These are phyloP conservation scores for Ptiloglossa arizonensis DNA, from an alignment of 1,140 invertebrate genomes.

Conservation along the genomic window DNA sequence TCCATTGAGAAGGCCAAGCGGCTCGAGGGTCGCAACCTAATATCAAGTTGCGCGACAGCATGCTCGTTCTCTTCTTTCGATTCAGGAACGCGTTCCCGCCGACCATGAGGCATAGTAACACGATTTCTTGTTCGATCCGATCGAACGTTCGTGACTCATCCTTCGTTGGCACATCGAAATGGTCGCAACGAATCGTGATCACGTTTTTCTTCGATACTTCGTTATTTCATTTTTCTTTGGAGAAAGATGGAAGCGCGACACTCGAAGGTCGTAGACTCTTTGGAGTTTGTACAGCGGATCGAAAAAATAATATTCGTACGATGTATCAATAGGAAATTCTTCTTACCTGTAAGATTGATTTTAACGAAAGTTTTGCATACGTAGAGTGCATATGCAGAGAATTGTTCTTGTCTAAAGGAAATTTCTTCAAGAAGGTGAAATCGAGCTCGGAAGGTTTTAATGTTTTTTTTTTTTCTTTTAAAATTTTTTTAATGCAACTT, in stretches of 20 bases:
- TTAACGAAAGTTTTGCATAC: too few relatives aligned
- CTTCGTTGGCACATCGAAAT: slow-evolving; percentile 38
- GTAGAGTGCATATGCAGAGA: too few relatives aligned
- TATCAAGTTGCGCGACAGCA: slow-evolving; percentile 34
- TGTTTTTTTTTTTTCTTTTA: too few relatives aligned
- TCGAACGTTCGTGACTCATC: slow-evolving; percentile 38
- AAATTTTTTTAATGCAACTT: too few relatives aligned
- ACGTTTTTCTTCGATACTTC: neutral
- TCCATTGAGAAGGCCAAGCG: slow-evolving; percentile 29
- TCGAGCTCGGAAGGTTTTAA: too few relatives aligned
- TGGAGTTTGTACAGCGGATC: too few relatives aligned
- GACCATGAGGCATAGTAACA: slow-evolving; percentile 42
- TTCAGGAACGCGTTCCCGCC: slow-evolving; percentile 24
- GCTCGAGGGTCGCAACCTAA: neutral
- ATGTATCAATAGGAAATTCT: too few relatives aligned
- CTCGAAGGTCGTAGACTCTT: too few relatives aligned
- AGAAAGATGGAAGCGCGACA: neutral
- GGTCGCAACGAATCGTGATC: neutral
- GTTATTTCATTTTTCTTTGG: neutral
- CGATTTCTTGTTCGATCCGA: slow-evolving; percentile 38
- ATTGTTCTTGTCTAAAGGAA: too few relatives aligned
- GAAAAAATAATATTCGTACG: too few relatives aligned
- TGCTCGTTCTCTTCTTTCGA: slow-evolving; percentile 24
- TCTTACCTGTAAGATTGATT: too few relatives aligned
- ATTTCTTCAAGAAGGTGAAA: too few relatives aligned